phyloP scores from a whole-genome alignment of 2,888 invertebrate species.

The Trisateles emortualis region DNA sequence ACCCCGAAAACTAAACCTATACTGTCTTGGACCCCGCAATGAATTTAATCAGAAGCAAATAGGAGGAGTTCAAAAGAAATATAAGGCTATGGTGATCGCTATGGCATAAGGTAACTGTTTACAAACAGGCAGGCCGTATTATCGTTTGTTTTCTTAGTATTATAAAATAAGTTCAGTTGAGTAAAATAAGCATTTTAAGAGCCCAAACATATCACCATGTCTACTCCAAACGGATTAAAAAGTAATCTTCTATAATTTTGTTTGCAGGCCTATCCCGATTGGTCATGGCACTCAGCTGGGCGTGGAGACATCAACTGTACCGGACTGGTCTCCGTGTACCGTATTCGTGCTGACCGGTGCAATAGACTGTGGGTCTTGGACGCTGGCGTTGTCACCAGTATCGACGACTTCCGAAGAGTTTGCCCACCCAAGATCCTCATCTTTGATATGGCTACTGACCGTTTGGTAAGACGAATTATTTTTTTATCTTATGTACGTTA shows the following conservation, averaged over 20 bases:
- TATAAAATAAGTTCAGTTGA: too few relatives aligned
- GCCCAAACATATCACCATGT: too few relatives aligned
- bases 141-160: too few relatives aligned
- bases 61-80: too few relatives aligned
- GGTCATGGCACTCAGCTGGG: slow-evolving; percentile 92
- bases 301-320: slow-evolving; percentile 91
- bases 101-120: too few relatives aligned
- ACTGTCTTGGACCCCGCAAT: too few relatives aligned
- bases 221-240: too few relatives aligned
- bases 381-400: slow-evolving; percentile 90
- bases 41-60: too few relatives aligned
- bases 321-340: slow-evolving; percentile 92
- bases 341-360: slow-evolving; percentile 92
- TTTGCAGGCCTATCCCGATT: slow-evolving; percentile 90
- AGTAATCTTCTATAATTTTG: not conserved
- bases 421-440: slow-evolving; percentile 94
- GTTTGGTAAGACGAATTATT: slow-evolving; percentile 78
- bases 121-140: too few relatives aligned
- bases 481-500: not conserved
- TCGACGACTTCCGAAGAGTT: slow-evolving; percentile 88
- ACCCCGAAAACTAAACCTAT: too few relatives aligned
- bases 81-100: too few relatives aligned
- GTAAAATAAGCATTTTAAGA: too few relatives aligned
- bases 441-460: slow-evolving; percentile 92
- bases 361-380: slow-evolving; percentile 94